Percentiles rank a stretch among this genome's conserved stretches.
phyloP scores from a whole-genome alignment of 2,113 vertebrate species.

The Syrrhaptes paradoxus region DNA sequence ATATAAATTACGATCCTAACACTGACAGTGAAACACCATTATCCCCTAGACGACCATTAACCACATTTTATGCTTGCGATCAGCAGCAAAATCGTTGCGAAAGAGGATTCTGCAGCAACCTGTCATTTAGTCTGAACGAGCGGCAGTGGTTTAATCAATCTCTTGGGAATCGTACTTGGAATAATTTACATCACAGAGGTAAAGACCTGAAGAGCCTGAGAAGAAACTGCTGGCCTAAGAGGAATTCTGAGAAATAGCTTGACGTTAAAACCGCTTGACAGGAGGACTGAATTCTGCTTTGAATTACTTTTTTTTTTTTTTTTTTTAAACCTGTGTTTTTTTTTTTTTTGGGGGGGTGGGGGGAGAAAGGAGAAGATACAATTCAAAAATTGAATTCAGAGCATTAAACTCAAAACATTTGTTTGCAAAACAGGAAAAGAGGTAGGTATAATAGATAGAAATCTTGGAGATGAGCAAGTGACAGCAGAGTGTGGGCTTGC shows the following conservation, averaged over 20 bases:
- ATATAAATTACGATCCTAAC: slow-evolving; percentile 18
- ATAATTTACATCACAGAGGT: not conserved
- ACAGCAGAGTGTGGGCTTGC: not conserved
- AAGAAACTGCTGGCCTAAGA: not conserved
- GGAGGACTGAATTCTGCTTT: not conserved
- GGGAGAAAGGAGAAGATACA: not conserved
- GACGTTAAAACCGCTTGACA: not conserved
- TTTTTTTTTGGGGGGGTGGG: too few species aligned
- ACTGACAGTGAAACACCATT: not conserved
- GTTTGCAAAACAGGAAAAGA: not conserved
- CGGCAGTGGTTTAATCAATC: not conserved
- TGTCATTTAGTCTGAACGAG: not conserved
- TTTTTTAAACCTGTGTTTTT: too few species aligned
- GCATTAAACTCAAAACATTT: not conserved
- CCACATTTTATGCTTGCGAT: not conserved
- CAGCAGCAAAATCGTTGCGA: not conserved
- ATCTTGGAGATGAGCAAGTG: not conserved
- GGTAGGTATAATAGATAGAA: slow-evolving; percentile 13
- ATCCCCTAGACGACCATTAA: slow-evolving; percentile 18
- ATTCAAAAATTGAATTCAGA: not conserved
- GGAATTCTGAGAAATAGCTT: not conserved
- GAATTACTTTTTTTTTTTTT: not conserved
- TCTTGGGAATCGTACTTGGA: not conserved
- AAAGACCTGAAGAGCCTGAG: not conserved
- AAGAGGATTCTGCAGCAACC: not conserved